A percentile compares a stretch with the other conserved stretches of the same genome.
Conservation (phyloP, 2,113 vertebrate genomes). For the Cygnus buccinator region DNA sequence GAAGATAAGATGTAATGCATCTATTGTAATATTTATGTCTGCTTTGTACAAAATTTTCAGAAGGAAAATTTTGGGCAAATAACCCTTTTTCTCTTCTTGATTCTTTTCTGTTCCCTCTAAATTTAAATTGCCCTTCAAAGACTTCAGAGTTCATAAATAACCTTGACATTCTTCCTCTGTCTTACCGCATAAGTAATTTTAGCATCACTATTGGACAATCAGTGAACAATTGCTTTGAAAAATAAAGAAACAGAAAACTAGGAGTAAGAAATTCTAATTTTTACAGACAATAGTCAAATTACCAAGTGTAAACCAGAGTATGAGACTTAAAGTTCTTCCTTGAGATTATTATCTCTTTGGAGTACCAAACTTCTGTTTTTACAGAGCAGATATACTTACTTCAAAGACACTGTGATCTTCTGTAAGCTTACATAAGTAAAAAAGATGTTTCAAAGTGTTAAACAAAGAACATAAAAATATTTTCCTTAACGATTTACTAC, state of each 20-base stretch:
- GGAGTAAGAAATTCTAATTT: not conserved
- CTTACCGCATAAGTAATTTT: not conserved
- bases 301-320: not conserved
- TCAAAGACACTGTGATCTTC: not conserved
- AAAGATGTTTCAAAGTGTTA: not conserved
- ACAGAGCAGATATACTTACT: not conserved
- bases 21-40: not conserved
- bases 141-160: not conserved
- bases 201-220: not conserved
- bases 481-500: not conserved
- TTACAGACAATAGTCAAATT: not conserved
- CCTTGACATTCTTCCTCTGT: not conserved
- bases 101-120: not conserved
- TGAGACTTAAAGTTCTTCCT: not conserved
- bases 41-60: not conserved
- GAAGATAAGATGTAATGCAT: not conserved
- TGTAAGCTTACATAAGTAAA: not conserved
- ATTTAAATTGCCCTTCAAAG: conserved; percentile 1
- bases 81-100: not conserved
- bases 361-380: not conserved
- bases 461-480: not conserved
- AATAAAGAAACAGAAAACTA: not conserved
- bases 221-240: conserved; percentile 1
- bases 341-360: not conserved
- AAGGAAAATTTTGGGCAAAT: not conserved